phyloP scores from a whole-genome alignment of 2,113 vertebrate species.

The Ctenomys sociabilis region DNA sequence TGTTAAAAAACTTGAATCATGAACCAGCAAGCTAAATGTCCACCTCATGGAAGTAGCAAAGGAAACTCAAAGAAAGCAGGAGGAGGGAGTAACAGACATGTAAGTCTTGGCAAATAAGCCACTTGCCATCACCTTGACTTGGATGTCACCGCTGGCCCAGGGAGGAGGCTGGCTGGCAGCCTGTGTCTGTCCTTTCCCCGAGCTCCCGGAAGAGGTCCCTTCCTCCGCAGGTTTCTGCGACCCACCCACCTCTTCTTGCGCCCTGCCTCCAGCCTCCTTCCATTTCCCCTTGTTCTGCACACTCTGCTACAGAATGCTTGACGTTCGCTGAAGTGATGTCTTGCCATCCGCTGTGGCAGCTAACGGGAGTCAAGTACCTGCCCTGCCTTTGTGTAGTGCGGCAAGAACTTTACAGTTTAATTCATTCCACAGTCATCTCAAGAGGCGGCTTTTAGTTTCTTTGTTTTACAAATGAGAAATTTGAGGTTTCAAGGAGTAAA shows the following conservation, averaged over 20 bases:
- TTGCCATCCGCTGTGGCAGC: neutral
- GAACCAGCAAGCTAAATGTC: neutral
- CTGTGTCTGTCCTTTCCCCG: neutral
- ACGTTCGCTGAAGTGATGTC: neutral
- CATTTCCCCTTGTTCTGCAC: neutral
- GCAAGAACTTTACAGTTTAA: slow-evolving; percentile 25
- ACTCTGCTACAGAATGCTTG: neutral
- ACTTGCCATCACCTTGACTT: neutral
- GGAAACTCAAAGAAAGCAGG: neutral
- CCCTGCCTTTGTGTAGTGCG: neutral
- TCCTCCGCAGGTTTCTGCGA: neutral
- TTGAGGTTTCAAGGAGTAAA: neutral
- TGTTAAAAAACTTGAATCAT: neutral
- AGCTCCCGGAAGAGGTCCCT: neutral
- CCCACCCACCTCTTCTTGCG: neutral
- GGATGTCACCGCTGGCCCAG: neutral
- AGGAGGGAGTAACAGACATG: neutral
- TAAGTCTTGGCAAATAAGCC: neutral
- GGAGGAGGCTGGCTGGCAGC: neutral
- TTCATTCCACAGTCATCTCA: neutral
- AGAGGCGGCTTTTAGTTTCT: neutral
- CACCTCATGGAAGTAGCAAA: neutral
- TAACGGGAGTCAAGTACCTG: neutral
- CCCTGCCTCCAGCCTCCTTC: neutral
- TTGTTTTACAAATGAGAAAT: slow-evolving; percentile 13